Evolutionary conservation across 2,113 vertebrate genomes (phyloP).

Genomic region (Mustela lutreola): DNA sequence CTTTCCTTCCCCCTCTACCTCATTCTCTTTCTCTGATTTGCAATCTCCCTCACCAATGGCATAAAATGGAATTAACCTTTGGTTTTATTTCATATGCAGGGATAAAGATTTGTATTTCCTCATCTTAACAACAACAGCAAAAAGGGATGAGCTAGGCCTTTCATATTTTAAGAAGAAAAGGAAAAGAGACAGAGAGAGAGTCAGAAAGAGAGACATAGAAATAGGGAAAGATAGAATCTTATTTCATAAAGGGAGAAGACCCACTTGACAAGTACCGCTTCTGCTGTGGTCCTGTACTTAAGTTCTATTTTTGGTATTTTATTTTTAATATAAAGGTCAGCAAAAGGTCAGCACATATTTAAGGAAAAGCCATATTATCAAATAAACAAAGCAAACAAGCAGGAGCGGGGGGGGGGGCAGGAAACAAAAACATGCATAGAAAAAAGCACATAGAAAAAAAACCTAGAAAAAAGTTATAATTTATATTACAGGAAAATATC

Average conservation of each 20-base stretch:
- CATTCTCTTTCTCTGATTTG: background rate
- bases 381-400: conserved; percentile 23
- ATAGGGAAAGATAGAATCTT: background rate
- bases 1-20: background rate
- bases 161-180: background rate
- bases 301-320: background rate
- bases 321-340: background rate
- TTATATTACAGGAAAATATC: background rate
- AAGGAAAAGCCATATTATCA: background rate
- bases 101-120: background rate
- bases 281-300: background rate
- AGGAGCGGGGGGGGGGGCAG: background rate
- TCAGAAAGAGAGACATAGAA: background rate
- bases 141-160: background rate
- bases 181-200: too few species aligned
- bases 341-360: background rate
- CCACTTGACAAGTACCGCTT: background rate
- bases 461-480: background rate
- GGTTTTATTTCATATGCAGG: background rate
- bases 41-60: background rate
- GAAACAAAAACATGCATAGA: background rate
- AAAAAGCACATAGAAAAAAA: background rate
- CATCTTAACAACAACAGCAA: background rate
- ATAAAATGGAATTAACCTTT: background rate
- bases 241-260: background rate